Conservation (phyloP, 1,140 invertebrate species). For the Papilio dardanus region DNA sequence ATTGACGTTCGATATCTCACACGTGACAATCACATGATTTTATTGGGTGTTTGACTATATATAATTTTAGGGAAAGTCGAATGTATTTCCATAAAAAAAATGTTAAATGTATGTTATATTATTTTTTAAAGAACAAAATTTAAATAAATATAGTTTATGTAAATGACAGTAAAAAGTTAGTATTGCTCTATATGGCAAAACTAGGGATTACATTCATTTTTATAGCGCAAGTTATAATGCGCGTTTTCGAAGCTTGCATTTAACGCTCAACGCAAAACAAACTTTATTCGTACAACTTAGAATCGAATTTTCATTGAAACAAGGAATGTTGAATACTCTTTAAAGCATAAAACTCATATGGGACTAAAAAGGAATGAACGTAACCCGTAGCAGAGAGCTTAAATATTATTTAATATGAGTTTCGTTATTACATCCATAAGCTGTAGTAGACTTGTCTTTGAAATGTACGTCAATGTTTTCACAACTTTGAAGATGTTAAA, state of each 20-base stretch:
- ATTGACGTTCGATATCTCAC: too few relatives aligned
- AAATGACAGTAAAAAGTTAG: conserved; percentile 9
- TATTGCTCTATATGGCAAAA: conserved; percentile 6
- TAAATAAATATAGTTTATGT: not conserved
- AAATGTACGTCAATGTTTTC: not conserved
- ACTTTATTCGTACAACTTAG: not conserved
- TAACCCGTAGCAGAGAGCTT: conserved; percentile 17
- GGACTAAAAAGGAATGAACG: conserved; percentile 18
- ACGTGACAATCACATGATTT: too few relatives aligned
- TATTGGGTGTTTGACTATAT: too few relatives aligned
- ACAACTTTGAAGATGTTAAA: not conserved
- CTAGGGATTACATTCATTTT: conserved; percentile 22
- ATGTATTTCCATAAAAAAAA: too few relatives aligned
- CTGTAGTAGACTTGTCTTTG: not conserved
- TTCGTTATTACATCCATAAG: conserved; percentile 8
- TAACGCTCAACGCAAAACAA: not conserved
- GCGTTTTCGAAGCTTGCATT: conserved; percentile 7
- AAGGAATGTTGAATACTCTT: not conserved
- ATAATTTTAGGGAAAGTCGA: too few relatives aligned
- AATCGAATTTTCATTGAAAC: not conserved
- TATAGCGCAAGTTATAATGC: conserved; percentile 17
- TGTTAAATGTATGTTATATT: not conserved
- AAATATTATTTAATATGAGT: conserved; percentile 15
- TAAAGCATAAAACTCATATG: conserved; percentile 21
- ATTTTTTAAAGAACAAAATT: not conserved